A percentile compares a stretch with the other conserved stretches of the same genome.
phyloP scores from a whole-genome alignment of 2,888 invertebrate species.

The Asteroscopus sphinx region DNA sequence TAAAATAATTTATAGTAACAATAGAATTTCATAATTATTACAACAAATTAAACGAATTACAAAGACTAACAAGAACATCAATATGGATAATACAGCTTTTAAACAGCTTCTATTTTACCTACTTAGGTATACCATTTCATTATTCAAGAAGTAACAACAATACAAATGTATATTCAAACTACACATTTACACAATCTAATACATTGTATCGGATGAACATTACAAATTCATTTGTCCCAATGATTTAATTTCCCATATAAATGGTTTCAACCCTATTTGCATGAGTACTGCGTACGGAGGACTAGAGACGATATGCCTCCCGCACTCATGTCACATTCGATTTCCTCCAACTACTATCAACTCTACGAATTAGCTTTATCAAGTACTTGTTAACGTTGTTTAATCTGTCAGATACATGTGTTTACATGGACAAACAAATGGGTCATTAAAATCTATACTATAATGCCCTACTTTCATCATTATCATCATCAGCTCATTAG shows the following conservation, averaged over 20 bases:
- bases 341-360: background rate
- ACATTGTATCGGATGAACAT: background rate
- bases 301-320: background rate
- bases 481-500: no score
- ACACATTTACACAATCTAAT: background rate
- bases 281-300: background rate
- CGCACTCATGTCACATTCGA: background rate
- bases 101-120: no score
- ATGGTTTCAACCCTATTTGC: slow-evolving; percentile 1
- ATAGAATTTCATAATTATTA: no score
- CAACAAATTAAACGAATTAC: no score
- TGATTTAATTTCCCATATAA: background rate
- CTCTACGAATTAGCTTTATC: background rate
- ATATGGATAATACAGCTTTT: no score
- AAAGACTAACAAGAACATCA: no score
- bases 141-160: no score
- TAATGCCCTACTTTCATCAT: no score
- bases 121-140: background rate
- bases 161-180: background rate
- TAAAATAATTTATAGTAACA: no score
- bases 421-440: no score
- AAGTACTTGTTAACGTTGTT: background rate
- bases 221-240: background rate
- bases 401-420: no score
- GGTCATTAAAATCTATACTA: no score